These are phyloP conservation scores for Phenacoccus solenopsis DNA, from an alignment of 1,140 invertebrate genomes.

Conservation along the genomic window DNA sequence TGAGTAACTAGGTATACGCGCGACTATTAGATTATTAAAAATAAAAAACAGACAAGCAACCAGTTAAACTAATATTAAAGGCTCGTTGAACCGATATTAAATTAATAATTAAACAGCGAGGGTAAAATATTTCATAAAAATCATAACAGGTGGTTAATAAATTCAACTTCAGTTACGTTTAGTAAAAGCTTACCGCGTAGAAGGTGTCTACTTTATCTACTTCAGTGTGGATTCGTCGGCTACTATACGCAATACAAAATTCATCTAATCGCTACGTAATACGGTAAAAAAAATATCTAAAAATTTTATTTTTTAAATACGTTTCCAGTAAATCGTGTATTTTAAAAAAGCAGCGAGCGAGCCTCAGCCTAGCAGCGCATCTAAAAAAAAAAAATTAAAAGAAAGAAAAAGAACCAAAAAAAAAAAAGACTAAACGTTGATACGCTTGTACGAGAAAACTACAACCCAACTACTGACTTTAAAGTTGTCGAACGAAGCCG, in stretches of 20 bases:
- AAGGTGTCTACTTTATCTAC: neutral
- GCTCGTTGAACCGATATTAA: too few species aligned
- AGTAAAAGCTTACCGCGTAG: neutral
- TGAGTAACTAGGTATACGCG: too few species aligned
- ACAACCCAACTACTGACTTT: neutral
- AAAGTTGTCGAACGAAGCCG: neutral
- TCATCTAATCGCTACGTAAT: neutral
- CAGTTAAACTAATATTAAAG: too few species aligned
- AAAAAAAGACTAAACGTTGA: too few species aligned
- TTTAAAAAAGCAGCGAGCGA: constrained; percentile 1
- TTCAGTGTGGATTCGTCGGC: neutral
- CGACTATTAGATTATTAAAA: too few species aligned
- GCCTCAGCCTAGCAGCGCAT: neutral
- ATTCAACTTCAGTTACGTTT: neutral
- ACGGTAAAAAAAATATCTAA: neutral
- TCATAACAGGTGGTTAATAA: neutral
- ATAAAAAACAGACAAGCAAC: too few species aligned
- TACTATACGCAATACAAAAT: neutral
- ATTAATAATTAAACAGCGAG: neutral
- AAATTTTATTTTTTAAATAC: neutral
- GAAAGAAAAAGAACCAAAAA: neutral
- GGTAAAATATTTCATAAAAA: neutral
- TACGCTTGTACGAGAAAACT: neutral
- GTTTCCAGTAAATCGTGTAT: neutral
- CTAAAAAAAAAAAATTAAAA: neutral